Percentiles rank a stretch among this genome's conserved stretches.
These are phyloP conservation scores for Drosophila leontia DNA, from an alignment of 1,140 invertebrate genomes.

Conservation along the genomic window DNA sequence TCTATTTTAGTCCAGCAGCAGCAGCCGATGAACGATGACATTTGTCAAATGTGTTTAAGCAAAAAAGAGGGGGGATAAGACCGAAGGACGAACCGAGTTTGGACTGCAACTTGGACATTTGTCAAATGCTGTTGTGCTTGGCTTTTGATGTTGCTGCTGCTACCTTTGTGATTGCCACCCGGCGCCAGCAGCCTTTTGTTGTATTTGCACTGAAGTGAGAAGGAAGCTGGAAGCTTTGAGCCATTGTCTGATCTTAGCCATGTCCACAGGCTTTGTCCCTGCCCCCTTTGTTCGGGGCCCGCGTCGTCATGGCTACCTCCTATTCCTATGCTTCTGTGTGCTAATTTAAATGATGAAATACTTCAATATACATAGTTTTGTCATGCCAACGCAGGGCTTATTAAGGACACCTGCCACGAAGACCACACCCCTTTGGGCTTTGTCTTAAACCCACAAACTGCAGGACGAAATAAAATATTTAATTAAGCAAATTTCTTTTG, in stretches of 20 bases:
- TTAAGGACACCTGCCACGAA: constrained; percentile 37
- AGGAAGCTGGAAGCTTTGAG: constrained; percentile 36
- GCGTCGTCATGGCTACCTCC: constrained; percentile 58
- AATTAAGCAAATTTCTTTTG: constrained; percentile 79
- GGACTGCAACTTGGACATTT: constrained; percentile 70
- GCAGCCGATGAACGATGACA: constrained; percentile 53
- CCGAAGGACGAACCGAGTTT: neutral
- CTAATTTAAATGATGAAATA: constrained; percentile 80
- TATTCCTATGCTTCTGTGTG: constrained; percentile 25
- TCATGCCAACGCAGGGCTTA: constrained; percentile 53
- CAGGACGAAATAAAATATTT: constrained; percentile 66
- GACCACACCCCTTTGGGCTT: constrained; percentile 6
- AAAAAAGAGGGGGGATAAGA: constrained; percentile 10
- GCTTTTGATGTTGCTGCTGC: constrained; percentile 43
- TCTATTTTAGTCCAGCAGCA: constrained; percentile 34
- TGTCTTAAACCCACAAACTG: constrained; percentile 21
- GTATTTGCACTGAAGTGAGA: constrained; percentile 17
- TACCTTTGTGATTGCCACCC: constrained; percentile 46
- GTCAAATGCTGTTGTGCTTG: constrained; percentile 69
- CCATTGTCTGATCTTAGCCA: constrained; percentile 68
- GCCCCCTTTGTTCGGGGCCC: constrained; percentile 23
- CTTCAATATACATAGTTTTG: constrained; percentile 40
- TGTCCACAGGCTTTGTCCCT: constrained; percentile 39
- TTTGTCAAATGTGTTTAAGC: constrained; percentile 62
- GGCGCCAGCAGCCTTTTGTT: constrained; percentile 63